These are phyloP conservation scores for Limosa lapponica DNA, from an alignment of 2,797 vertebrate genomes.

Conservation along the genomic window DNA sequence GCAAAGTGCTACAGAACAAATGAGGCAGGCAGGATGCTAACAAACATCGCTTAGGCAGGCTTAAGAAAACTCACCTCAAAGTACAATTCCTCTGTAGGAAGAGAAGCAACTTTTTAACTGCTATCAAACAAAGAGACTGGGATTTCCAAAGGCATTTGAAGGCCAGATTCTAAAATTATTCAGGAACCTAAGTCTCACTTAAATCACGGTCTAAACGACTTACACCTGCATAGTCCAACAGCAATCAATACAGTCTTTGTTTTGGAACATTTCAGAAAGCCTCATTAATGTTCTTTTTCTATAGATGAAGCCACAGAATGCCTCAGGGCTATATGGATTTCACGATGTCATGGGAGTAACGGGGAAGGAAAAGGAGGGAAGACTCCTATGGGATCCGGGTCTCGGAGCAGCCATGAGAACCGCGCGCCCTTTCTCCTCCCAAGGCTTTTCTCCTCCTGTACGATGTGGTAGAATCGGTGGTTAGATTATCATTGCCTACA, in stretches of 20 bases:
- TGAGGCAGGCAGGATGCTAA: not conserved
- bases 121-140: not conserved
- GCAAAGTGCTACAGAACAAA: not conserved
- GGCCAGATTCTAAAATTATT: not conserved
- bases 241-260: not conserved
- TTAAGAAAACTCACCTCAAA: not conserved
- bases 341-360: not conserved
- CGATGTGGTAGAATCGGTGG: not conserved
- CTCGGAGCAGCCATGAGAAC: not conserved
- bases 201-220: not conserved
- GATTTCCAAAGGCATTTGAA: not conserved
- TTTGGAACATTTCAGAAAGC: not conserved
- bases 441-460: not conserved
- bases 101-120: not conserved
- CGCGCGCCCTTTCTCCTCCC: fast-evolving
- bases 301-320: not conserved
- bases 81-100: not conserved
- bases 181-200: not conserved
- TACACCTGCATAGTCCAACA: not conserved
- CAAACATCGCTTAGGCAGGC: not conserved
- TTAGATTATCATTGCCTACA: not conserved
- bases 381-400: not conserved
- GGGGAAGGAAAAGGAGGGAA: not conserved
- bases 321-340: not conserved
- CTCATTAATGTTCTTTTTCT: not conserved